Base-by-base conservation (phyloP, 37 sponge, comb jelly and placozoan species). In the Aphrocallistes beatrix region DNA sequence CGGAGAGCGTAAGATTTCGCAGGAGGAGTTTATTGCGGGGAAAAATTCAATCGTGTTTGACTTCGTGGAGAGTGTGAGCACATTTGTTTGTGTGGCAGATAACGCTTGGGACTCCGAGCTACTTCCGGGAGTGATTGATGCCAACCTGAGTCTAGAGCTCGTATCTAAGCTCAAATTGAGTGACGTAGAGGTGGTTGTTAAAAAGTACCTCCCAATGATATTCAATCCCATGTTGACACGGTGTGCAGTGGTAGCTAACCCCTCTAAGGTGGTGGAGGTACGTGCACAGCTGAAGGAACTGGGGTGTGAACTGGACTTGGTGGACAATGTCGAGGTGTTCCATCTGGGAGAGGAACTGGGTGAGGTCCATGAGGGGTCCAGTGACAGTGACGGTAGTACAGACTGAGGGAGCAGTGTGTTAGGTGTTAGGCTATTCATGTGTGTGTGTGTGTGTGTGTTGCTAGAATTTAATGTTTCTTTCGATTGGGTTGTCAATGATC, bases 221-320 rank as follows among this genome's bases (percentile, higher is more conserved):
- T 93, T 95, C 82, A 88, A 88, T 37, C 89, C 90, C 8, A 19
- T 36, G 13, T 19, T 38, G 8, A 37, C 91, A 10, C 51, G 50
- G 17, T 91, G 92, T 50, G 92, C 89, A n/a, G 86, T 95, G 37
- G 90, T 92, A 51, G 93, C 94, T 49, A 95, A 90, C 51, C 89
- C 93, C 40, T 86, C 85, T 36, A 95, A 95, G 45, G 90, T 90
- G 0, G 49, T 86, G 37, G 92, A 93, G 37, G 85, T 95, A 39
- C 86, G 40, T 83, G 81, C 45, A 0, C 86, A 90, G 3, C 85
- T 95, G 51, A 82, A 85, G 39, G 39, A 36, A 94, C 90, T 60
- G 93, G 94, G 25, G 6, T 38, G 37, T 19, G 40, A 86, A 17
- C 38, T 84, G 37, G 37, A 36, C 3, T 86, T 86, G 21, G 85